A percentile compares a stretch with the other conserved stretches of the same genome.
phyloP scores from a whole-genome alignment of 2,797 vertebrate species.

The Otolemur crassicaudatus region DNA sequence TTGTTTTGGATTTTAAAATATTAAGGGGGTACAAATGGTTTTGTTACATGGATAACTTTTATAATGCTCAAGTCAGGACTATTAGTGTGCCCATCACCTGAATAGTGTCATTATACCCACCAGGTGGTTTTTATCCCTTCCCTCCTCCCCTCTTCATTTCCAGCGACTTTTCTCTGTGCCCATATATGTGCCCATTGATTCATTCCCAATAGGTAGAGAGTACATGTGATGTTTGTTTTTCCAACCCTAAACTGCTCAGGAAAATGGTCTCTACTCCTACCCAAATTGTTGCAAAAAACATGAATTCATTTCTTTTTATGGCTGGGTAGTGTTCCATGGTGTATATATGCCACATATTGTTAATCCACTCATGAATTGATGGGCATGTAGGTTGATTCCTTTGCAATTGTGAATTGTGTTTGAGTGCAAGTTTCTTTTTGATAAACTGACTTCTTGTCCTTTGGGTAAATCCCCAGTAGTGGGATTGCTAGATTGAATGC shows the following conservation, averaged over 20 bases:
- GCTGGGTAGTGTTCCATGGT: background rate
- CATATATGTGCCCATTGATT: background rate
- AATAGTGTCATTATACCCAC: background rate
- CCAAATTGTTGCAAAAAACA: background rate
- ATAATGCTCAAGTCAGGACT: background rate
- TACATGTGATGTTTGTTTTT: background rate
- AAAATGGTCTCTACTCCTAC: background rate
- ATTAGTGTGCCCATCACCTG: background rate
- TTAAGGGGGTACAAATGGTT: background rate
- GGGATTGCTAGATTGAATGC: background rate
- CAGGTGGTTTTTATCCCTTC: background rate
- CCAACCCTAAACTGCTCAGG: background rate
- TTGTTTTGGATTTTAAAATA: background rate
- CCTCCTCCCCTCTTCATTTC: background rate
- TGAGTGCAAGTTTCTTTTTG: background rate
- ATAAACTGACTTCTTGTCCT: background rate
- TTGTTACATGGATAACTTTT: background rate
- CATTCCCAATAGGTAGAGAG: background rate
- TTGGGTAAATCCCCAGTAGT: background rate
- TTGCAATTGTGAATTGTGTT: background rate
- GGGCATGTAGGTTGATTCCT: background rate
- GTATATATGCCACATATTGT: background rate
- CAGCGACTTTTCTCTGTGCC: background rate
- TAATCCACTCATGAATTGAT: background rate
- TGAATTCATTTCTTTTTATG: background rate